Percentiles rank a stretch among this genome's conserved stretches.
phyloP scores from a whole-genome alignment of 2,113 vertebrate genomes.

The Corythornis madagascariensis region DNA sequence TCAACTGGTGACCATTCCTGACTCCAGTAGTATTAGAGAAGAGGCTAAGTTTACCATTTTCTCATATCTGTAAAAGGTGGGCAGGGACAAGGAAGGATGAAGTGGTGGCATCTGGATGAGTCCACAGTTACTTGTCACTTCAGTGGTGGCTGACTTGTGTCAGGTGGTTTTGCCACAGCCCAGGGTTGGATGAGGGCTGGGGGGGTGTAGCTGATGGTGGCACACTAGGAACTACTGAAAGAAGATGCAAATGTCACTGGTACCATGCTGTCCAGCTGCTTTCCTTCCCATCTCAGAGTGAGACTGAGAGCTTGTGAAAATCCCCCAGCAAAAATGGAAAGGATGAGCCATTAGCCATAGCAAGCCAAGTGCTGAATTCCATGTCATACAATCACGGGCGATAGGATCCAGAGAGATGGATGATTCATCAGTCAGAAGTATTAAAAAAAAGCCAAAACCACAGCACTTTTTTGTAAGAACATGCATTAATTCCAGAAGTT shows the following conservation, averaged over 20 bases:
- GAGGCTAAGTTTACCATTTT: background rate
- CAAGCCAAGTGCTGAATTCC: background rate
- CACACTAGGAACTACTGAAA: background rate
- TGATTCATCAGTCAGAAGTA: background rate
- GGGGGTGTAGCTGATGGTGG: background rate
- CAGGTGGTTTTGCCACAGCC: background rate
- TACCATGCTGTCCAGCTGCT: background rate
- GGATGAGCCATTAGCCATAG: background rate
- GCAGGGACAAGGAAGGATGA: background rate
- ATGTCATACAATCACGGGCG: background rate
- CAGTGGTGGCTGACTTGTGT: background rate
- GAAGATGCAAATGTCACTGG: background rate
- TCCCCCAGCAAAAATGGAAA: background rate
- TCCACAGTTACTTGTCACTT: background rate
- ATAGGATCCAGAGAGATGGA: background rate
- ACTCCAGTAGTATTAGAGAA: background rate
- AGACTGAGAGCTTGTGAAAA: background rate
- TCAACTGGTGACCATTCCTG: background rate
- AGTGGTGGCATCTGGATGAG: background rate
- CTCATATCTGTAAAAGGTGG: background rate
- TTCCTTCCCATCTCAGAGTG: background rate
- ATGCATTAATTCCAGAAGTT: background rate
- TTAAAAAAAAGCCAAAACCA: background rate
- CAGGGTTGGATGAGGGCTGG: background rate
- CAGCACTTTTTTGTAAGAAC: background rate